Evolutionary conservation across 2,888 invertebrate genomes (phyloP), one percentile per base, ranked within the genome.

Genomic region (Melieria crassipennis): DNA sequence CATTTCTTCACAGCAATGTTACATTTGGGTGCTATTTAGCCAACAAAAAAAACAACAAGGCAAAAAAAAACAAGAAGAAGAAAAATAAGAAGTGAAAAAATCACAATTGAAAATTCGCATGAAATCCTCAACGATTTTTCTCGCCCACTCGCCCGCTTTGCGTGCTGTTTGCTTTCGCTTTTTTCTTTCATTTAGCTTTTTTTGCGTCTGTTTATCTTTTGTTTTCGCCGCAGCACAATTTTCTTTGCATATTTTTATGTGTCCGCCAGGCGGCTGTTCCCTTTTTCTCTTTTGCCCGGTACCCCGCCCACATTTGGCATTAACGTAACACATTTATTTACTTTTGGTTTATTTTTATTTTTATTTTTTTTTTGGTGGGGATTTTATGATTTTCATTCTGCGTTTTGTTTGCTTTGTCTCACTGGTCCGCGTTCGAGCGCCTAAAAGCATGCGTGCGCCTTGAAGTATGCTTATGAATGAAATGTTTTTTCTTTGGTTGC

Each of bases 21-120:
- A 43, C 60, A 60, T 60, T 60, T 60, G 60, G 45, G 43, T 60
- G 60, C 60, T 10, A 9, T 60, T 45, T 45, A 60, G 60, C 45
- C 30, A 60, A 43, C 42, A 60, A 60, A 60, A 30, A 1, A 30
- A 30, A 2, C 30, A 30, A 30, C 30, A 30, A 30, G 2, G 30
- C 30, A 30, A 30, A 30, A 2, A 30, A 30, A 30, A 30, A 30
- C 3, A 30, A 30, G 30, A 30, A 30, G 30, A 16, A 16, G 16
- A 16, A 16, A 16, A 16, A 30, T 30, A 30, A 30, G 30, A 30
- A 30, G 30, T 30, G 30, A 30, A 30, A 30, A 30, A 45, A 60
- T 9, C 45, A 43, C 52, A 52, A 52, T 52, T 52, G 52, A 52
- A 52, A 52, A 52, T 52, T 52, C 52, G 9, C 52, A 7, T 52